Conservation (phyloP, 1,140 invertebrate genomes). For the Listronotus oregonensis region DNA sequence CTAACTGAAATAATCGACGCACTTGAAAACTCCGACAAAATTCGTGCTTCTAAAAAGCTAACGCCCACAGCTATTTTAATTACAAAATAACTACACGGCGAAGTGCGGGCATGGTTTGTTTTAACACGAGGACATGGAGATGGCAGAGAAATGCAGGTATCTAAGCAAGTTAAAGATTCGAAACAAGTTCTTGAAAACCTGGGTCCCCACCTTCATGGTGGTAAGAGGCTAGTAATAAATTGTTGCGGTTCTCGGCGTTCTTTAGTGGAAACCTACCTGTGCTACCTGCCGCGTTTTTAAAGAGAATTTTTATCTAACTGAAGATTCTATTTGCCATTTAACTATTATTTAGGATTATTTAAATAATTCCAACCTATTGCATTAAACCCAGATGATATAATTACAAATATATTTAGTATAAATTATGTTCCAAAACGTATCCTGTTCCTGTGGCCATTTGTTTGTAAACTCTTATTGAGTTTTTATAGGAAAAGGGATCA, state of each 20-base stretch:
- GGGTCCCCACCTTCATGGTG: constrained; percentile 18
- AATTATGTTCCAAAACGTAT: no score
- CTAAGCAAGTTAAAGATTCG: constrained; percentile 11
- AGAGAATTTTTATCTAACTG: no score
- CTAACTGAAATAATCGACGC: constrained; percentile 18
- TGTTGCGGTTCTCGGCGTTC: neutral
- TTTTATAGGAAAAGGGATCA: no score
- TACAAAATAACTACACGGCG: constrained; percentile 24
- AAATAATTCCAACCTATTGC: no score
- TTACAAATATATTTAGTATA: no score
- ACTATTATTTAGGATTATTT: no score
- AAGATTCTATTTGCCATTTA: no score
- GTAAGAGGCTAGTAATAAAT: constrained; percentile 8
- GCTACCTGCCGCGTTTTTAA: no score
- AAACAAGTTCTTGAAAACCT: constrained; percentile 30
- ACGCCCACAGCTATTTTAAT: constrained; percentile 33
- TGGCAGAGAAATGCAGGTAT: constrained; percentile 19
- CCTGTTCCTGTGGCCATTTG: no score
- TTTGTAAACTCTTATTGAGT: no score
- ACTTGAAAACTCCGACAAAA: constrained; percentile 21
- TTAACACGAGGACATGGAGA: neutral
- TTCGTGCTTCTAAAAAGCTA: constrained; percentile 4
- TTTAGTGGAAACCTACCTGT: no score
- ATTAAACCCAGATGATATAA: no score
- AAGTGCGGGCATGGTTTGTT: constrained; percentile 11